phyloP scores from a whole-genome alignment of 2,888 invertebrate species.

The Phyllotreta striolata region DNA sequence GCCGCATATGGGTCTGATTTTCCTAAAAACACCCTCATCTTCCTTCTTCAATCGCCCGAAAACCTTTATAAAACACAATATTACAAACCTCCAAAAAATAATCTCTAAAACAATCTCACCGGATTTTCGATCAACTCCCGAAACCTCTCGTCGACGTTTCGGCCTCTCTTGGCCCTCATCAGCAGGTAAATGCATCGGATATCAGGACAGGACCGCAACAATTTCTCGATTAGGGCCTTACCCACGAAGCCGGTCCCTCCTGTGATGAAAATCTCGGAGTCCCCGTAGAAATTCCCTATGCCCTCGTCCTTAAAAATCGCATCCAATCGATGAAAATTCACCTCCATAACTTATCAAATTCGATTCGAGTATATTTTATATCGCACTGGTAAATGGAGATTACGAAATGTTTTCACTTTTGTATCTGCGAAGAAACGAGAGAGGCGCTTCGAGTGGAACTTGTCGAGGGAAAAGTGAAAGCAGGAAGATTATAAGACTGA shows the following conservation, averaged over 20 bases:
- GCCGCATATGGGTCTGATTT: conserved; percentile 75
- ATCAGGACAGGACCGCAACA: conserved; percentile 84
- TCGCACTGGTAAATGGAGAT: too few species aligned
- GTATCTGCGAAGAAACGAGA: too few species aligned
- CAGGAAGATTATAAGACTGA: conserved; percentile 15
- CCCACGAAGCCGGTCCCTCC: conserved; percentile 78
- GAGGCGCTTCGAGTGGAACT: too few species aligned
- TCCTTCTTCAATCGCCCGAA: conserved; percentile 73
- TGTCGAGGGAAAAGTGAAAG: conserved; percentile 22
- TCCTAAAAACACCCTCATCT: conserved; percentile 67
- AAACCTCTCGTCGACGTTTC: conserved; percentile 73
- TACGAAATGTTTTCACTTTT: conserved; percentile 18
- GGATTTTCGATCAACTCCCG: conserved; percentile 78
- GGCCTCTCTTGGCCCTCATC: conserved; percentile 77
- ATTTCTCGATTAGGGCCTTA: conserved; percentile 91
- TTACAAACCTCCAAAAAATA: not conserved
- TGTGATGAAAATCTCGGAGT: conserved; percentile 55
- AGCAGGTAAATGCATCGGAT: conserved; percentile 81
- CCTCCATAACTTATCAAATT: too few species aligned
- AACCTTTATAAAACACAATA: conserved; percentile 63
- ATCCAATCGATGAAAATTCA: too few species aligned
- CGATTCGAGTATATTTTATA: too few species aligned
- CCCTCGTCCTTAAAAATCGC: too few species aligned
- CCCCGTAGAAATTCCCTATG: conserved; percentile 49
- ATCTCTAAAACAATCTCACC: conserved; percentile 56